A percentile compares a stretch with the other conserved stretches of the same genome.
These are phyloP conservation scores for Origma solitaria DNA, from an alignment of 2,113 vertebrate species.

Conservation along the genomic window DNA sequence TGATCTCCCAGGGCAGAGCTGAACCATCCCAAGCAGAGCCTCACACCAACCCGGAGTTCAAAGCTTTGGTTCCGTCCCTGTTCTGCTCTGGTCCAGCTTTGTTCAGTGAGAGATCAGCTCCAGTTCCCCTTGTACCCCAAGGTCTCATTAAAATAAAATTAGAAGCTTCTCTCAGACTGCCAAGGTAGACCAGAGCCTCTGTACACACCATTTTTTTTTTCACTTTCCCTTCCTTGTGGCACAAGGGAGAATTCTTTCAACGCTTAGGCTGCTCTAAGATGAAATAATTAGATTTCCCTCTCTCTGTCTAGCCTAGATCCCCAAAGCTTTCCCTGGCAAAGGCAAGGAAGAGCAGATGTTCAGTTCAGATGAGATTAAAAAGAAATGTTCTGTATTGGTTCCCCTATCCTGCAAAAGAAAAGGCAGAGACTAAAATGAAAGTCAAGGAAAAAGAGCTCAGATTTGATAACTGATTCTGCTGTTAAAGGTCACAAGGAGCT, in stretches of 20 bases:
- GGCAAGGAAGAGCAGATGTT: background rate
- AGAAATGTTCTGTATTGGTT: background rate
- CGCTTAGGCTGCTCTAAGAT: background rate
- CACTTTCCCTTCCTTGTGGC: background rate
- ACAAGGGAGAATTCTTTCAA: background rate
- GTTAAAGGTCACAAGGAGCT: background rate
- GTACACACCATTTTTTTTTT: background rate
- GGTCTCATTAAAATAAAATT: background rate
- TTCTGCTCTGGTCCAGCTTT: background rate
- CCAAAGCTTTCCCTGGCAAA: constrained; percentile 34
- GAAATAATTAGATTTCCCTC: background rate
- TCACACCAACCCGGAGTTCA: accelerated
- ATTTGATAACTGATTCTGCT: background rate
- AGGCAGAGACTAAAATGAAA: background rate
- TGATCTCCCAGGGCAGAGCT: background rate
- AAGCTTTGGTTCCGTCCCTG: background rate
- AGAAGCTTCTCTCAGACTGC: background rate
- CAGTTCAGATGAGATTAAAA: background rate
- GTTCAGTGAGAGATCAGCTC: background rate
- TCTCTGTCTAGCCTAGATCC: background rate
- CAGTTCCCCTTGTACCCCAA: background rate
- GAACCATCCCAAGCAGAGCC: background rate
- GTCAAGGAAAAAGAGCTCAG: background rate
- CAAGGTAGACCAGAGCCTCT: background rate
- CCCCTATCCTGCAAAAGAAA: background rate